A percentile compares a stretch with the other conserved stretches of the same genome.
Conservation (phyloP, 2,797 vertebrate species). For the Anisognathus igniventris region DNA sequence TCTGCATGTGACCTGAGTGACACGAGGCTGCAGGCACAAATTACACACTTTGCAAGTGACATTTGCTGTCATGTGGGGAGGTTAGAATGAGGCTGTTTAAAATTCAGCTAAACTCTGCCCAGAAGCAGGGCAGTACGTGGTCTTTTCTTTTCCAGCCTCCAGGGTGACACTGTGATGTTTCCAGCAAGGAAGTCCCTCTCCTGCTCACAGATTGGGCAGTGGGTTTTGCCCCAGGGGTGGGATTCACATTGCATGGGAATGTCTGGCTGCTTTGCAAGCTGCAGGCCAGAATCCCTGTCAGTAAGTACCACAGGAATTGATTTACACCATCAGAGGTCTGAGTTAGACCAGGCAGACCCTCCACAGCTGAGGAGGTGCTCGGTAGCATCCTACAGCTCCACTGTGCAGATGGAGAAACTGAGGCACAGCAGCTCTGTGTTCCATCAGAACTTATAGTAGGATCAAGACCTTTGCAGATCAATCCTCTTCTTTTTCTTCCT, state of each 20-base stretch:
- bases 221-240: background rate
- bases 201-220: background rate
- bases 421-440: background rate
- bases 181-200: background rate
- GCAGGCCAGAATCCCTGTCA: background rate
- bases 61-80: background rate
- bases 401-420: background rate
- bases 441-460: background rate
- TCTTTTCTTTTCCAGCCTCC: background rate
- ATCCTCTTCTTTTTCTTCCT: background rate
- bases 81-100: background rate
- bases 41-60: background rate
- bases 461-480: background rate
- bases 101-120: background rate
- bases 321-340: background rate
- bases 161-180: background rate
- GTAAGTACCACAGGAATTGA: background rate
- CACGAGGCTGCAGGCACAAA: constrained; percentile 15
- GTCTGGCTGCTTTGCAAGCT: background rate
- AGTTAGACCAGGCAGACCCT: background rate
- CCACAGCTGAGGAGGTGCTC: background rate
- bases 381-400: background rate
- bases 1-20: background rate
- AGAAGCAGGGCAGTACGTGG: background rate
- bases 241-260: background rate